phyloP scores from a whole-genome alignment of 1,140 invertebrate species.

The Asobara japonica region DNA sequence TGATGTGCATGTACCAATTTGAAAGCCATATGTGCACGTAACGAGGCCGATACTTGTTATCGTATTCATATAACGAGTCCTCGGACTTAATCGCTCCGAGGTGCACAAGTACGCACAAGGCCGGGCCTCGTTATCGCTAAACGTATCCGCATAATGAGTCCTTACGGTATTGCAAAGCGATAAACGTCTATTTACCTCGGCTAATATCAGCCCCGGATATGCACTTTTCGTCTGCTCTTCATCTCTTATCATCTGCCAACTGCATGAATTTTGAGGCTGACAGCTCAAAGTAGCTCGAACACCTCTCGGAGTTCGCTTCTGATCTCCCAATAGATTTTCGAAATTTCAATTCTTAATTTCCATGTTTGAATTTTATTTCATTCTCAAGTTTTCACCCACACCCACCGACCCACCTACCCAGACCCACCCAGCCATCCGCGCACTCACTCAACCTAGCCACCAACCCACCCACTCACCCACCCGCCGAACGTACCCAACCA shows the following conservation, averaged over 20 bases:
- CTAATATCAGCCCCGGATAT: neutral
- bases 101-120: constrained; percentile 40
- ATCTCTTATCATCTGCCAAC: neutral
- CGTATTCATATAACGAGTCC: constrained; percentile 43
- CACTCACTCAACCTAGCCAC: no score
- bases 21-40: neutral
- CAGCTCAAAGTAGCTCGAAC: no score
- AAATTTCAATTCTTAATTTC: no score
- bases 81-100: constrained; percentile 49
- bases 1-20: neutral
- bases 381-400: no score
- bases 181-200: neutral
- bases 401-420: no score
- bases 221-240: neutral
- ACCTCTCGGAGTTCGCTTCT: no score
- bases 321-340: no score
- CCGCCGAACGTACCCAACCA: no score
- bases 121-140: constrained; percentile 45
- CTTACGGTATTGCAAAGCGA: constrained; percentile 6
- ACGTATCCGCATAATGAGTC: constrained; percentile 44
- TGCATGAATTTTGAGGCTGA: no score
- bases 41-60: constrained; percentile 42
- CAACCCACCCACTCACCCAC: no score
- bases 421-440: no score
- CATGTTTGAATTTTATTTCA: no score